Conservation (phyloP, 2,113 vertebrate genomes). For the Cercocebus atys region DNA sequence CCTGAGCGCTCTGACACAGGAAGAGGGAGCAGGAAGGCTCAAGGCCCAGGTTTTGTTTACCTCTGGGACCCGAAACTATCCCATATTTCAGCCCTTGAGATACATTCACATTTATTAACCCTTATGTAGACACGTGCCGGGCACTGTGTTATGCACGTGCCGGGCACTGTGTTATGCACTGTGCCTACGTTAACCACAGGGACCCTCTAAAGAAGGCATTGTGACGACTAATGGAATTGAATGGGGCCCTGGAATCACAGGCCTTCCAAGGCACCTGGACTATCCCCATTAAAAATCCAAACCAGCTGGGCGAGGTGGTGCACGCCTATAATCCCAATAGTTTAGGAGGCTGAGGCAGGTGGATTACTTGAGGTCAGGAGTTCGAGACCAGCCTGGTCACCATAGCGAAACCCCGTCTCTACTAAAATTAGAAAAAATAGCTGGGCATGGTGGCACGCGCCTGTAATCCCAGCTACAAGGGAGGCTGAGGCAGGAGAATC, state of each 20-base stretch:
- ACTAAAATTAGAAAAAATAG: too few relatives aligned
- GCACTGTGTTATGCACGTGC: rapidly evolving
- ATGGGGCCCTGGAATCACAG: neutral
- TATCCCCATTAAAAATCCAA: neutral
- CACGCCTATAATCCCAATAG: too few relatives aligned
- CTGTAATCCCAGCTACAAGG: too few relatives aligned
- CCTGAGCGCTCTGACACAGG: neutral
- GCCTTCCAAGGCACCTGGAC: too few relatives aligned
- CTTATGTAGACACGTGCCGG: rapidly evolving
- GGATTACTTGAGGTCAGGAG: too few relatives aligned
- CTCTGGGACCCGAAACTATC: neutral
- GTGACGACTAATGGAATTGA: too few relatives aligned
- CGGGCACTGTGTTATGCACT: rapidly evolving
- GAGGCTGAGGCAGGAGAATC: too few relatives aligned
- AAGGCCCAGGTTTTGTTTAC: neutral
- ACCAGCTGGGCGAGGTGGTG: too few relatives aligned
- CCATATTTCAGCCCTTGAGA: neutral
- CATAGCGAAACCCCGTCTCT: too few relatives aligned
- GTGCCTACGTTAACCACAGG: rapidly evolving
- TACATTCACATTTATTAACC: neutral
- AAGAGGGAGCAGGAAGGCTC: neutral
- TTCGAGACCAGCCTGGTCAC: too few relatives aligned
- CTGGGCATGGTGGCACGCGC: rapidly evolving
- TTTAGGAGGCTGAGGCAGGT: too few relatives aligned
- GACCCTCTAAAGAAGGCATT: too few relatives aligned